Conservation (phyloP, 1,140 invertebrate genomes). For the Temnothorax nylanderi region DNA sequence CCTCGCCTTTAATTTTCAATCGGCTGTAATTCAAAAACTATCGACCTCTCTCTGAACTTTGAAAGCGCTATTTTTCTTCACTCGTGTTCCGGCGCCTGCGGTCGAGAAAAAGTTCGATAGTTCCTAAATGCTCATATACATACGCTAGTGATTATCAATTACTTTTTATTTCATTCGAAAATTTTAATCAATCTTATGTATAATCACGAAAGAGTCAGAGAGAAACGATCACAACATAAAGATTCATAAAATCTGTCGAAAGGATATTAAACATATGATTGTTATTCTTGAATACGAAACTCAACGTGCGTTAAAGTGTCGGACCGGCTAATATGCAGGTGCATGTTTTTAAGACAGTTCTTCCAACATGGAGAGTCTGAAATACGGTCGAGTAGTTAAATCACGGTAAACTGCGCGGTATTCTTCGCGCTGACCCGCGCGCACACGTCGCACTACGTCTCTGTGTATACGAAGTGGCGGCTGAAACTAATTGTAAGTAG, state of each 20-base stretch:
- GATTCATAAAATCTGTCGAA: not conserved
- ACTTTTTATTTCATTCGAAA: not conserved
- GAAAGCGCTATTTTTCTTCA: constrained; percentile 54
- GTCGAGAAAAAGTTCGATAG: constrained; percentile 13
- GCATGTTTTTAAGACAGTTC: constrained; percentile 30
- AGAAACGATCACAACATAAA: not conserved
- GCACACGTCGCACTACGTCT: constrained; percentile 46
- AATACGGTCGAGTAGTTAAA: constrained; percentile 50
- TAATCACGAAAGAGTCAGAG: not conserved
- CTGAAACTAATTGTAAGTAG: constrained; percentile 77
- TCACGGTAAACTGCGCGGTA: constrained; percentile 37
- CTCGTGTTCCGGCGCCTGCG: not conserved
- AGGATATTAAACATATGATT: not conserved
- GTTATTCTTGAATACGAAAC: not conserved
- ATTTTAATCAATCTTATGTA: not conserved
- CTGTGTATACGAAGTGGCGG: constrained; percentile 46
- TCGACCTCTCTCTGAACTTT: constrained; percentile 36
- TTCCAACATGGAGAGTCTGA: not conserved
- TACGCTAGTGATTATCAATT: not conserved
- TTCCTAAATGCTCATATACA: not conserved
- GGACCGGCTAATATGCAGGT: not conserved
- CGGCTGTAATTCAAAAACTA: constrained; percentile 49
- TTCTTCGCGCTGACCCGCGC: constrained; percentile 55
- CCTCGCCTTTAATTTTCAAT: constrained; percentile 50
- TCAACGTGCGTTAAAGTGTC: not conserved